Percentiles rank a stretch among this genome's conserved stretches.
phyloP scores from a whole-genome alignment of 1,140 invertebrate genomes.

The Cephus cinctus region DNA sequence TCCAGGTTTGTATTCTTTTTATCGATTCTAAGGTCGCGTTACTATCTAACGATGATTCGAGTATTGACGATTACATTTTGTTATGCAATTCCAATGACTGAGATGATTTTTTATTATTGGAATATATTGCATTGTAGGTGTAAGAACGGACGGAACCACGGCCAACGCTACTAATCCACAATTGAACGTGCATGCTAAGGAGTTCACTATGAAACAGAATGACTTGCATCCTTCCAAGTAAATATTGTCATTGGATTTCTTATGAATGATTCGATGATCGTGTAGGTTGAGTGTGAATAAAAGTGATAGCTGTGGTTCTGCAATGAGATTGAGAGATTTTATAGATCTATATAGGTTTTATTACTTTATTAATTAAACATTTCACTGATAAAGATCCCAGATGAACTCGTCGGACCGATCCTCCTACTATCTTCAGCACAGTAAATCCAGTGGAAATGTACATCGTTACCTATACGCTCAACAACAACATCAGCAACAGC shows the following conservation, averaged over 20 bases:
- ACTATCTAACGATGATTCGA: too few relatives aligned
- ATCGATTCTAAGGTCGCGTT: too few relatives aligned
- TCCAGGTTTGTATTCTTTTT: constrained; percentile 64
- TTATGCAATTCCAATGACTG: background rate
- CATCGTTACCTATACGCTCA: constrained; percentile 54
- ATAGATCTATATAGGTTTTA: too few relatives aligned
- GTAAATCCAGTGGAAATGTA: constrained; percentile 65
- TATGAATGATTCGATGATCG: background rate
- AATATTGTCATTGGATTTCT: constrained; percentile 28
- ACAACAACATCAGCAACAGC: constrained; percentile 41
- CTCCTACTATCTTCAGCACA: constrained; percentile 56
- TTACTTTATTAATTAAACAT: too few relatives aligned
- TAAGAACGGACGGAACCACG: constrained; percentile 46
- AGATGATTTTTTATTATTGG: constrained; percentile 2
- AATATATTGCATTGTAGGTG: constrained; percentile 32
- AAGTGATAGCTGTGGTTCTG: too few relatives aligned
- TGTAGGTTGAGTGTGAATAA: too few relatives aligned
- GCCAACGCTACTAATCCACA: constrained; percentile 49
- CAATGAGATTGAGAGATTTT: too few relatives aligned
- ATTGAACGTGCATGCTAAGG: constrained; percentile 81
- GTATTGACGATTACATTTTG: too few relatives aligned
- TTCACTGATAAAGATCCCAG: too few relatives aligned
- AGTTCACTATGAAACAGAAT: constrained; percentile 76
- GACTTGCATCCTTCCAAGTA: constrained; percentile 62
- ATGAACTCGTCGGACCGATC: constrained; percentile 40